A percentile compares a stretch with the other conserved stretches of the same genome.
Evolutionary conservation across 2,888 invertebrate genomes (phyloP).

Genomic region (Hipparchia semele): DNA sequence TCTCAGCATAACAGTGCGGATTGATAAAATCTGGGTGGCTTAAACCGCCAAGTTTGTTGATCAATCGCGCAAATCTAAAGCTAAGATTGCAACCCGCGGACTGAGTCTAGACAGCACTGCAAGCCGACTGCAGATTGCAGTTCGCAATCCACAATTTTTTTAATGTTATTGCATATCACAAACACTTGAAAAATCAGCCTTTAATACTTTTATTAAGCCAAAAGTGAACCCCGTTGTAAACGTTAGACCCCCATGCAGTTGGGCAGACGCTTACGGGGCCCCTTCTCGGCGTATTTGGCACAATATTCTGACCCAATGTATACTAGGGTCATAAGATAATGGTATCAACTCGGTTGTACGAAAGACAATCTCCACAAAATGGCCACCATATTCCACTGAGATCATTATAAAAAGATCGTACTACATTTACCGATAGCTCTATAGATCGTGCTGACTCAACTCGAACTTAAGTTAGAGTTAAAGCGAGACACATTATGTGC

Average conservation of each 20-base stretch:
- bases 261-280: neutral
- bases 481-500: no score
- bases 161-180: no score
- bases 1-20: no score
- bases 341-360: neutral
- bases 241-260: neutral
- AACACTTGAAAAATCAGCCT: neutral
- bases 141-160: no score
- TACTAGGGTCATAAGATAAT: neutral
- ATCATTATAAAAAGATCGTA: neutral
- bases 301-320: neutral
- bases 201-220: neutral
- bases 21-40: no score
- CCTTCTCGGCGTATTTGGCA: neutral
- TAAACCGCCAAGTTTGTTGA: no score
- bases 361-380: neutral
- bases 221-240: neutral
- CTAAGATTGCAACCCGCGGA: no score
- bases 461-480: no score
- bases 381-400: neutral
- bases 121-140: no score
- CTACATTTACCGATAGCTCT: neutral
- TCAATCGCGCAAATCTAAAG: no score
- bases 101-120: no score
- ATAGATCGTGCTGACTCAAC: no score